These are phyloP conservation scores for Drosophila bunnanda DNA, from an alignment of 2,888 invertebrate species.

Conservation along the genomic window DNA sequence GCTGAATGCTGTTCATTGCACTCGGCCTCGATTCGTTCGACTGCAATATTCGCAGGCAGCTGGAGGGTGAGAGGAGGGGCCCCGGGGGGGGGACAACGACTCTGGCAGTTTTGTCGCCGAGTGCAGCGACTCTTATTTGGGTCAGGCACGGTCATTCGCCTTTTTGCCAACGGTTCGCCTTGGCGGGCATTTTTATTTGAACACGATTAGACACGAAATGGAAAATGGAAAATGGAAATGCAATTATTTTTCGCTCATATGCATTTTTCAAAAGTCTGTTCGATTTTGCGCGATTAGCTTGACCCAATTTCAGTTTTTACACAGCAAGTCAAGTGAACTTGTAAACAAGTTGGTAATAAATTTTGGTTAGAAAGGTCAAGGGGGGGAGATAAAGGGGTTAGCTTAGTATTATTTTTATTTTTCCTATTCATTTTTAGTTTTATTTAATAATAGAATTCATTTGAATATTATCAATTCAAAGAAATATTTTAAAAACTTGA, in stretches of 20 bases:
- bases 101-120: constrained; percentile 60
- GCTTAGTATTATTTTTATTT: too few relatives aligned
- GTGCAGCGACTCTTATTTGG: constrained; percentile 89
- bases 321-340: constrained; percentile 5
- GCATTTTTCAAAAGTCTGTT: constrained; percentile 20
- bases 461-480: too few relatives aligned
- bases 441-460: too few relatives aligned
- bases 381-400: background rate
- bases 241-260: constrained; percentile 32
- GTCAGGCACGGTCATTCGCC: constrained; percentile 88
- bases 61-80: background rate
- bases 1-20: constrained; percentile 84
- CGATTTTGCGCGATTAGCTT: constrained; percentile 35
- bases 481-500: too few relatives aligned
- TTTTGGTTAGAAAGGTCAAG: constrained; percentile 15
- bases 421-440: too few relatives aligned
- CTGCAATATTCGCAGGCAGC: constrained; percentile 68
- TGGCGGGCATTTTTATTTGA: constrained; percentile 78
- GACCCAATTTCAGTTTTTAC: constrained; percentile 14
- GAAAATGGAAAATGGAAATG: constrained; percentile 62
- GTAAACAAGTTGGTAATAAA: constrained; percentile 21
- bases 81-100: constrained; percentile 14
- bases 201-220: constrained; percentile 69
- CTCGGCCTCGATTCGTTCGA: constrained; percentile 78
- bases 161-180: constrained; percentile 62